Base-by-base conservation (phyloP, 2,888 invertebrate species). In the Polylopha cassiicola region DNA sequence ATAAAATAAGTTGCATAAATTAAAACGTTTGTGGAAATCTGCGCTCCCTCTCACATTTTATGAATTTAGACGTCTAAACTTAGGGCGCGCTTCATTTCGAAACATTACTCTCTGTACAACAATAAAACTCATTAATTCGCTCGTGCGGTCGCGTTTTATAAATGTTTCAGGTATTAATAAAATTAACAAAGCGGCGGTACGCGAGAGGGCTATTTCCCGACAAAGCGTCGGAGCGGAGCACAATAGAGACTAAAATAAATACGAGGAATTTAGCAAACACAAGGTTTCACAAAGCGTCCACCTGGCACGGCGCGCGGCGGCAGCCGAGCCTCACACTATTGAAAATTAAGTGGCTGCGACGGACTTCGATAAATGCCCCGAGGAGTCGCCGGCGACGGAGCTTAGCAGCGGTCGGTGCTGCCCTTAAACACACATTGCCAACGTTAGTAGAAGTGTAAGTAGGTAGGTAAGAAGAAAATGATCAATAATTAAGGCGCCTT, bases 161-260 rank as follows among this genome's bases (percentile, higher is more conserved):
- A 84, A 85, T 82, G 82, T 84, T 85, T 84, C 74, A 84, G 73
- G 74, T 80, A 82, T 82, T 85, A 81, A 85, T 85, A 84, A 85
- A 81, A 85, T 84, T 84, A 82, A 84, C 85, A 84, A 84, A 82
- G 81, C 75, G 64, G 52, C 50, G 50, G 71, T 69, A 65, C 68
- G 70, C 69, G 67, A 65, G 73, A 73, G 77, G 79, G 80, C 78
- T 76, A 79, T 79, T 77, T 73, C 61, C 69, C 73, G 70, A 77
- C 80, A 81, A 79, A 82, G 79, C 78, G 74, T 73, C 53, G 71
- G 74, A 72, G 70, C 69, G 68, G 51, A 65, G 67, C 56, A 84
- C 84, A 84, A 84, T 80, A 67, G 79, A 73, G 75, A 78, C 74
- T 82, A 84, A 81, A 85, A 84, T 85, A 85, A 84, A 85, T 84